Evolutionary conservation across 2,797 vertebrate genomes (phyloP).

Genomic region (Pogoniulus pusillus): DNA sequence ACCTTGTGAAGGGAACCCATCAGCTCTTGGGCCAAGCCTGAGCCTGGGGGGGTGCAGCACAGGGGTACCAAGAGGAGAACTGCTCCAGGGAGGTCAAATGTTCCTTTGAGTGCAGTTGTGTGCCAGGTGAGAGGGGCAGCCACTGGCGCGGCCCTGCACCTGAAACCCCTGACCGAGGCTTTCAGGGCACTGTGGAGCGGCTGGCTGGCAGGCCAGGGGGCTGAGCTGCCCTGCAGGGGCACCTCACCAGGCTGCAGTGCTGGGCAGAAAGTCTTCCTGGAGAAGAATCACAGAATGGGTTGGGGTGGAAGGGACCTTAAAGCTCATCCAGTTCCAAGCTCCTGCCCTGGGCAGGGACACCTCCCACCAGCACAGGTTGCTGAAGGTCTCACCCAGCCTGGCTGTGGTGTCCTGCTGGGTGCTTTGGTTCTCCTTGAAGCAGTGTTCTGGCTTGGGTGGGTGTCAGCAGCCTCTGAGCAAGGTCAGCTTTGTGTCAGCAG

Average conservation of each 20-base stretch:
- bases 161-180: fast-evolving
- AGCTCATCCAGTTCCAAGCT: too few species aligned
- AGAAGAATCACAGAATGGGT: not conserved
- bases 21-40: not conserved
- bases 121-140: not conserved
- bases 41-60: not conserved
- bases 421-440: not conserved
- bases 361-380: too few species aligned
- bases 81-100: not conserved
- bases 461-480: not conserved
- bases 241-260: fast-evolving
- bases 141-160: fast-evolving
- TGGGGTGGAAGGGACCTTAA: too few species aligned
- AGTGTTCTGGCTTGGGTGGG: not conserved
- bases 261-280: not conserved
- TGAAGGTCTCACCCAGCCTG: too few species aligned
- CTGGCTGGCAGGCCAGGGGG: fast-evolving
- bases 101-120: not conserved
- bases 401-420: not conserved
- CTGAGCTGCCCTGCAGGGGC: not conserved
- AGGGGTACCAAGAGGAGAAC: too few species aligned
- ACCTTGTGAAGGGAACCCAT: not conserved
- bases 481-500: not conserved
- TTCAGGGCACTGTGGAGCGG: not conserved
- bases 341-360: too few species aligned